A percentile compares a stretch with the other conserved stretches of the same genome.
phyloP scores from a whole-genome alignment of 2,113 vertebrate genomes.

The Apistogramma diplotaenia region DNA sequence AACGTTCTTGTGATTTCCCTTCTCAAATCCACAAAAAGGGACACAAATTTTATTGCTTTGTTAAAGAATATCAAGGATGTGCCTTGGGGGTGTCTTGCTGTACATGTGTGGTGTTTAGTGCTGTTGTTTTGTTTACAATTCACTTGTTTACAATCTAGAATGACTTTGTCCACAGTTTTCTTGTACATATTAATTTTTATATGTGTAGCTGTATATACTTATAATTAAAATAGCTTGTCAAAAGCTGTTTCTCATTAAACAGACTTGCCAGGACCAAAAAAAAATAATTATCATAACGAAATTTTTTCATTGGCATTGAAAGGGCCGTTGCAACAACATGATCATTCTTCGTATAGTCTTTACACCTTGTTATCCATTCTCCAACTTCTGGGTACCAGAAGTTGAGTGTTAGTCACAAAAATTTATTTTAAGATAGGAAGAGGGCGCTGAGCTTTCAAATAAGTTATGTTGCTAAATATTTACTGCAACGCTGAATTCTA shows the following conservation, averaged over 20 bases:
- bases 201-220: slow-evolving; percentile 72
- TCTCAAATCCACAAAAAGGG: slow-evolving; percentile 31
- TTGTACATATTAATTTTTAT: slow-evolving; percentile 70
- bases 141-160: slow-evolving; percentile 70
- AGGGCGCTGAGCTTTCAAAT: neutral
- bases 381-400: neutral
- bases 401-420: neutral
- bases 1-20: slow-evolving; percentile 15
- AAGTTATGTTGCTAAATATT: neutral
- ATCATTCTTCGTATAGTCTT: neutral
- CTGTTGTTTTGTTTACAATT: slow-evolving; percentile 71
- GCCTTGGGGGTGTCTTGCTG: slow-evolving; percentile 69
- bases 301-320: slow-evolving; percentile 20
- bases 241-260: slow-evolving; percentile 2
- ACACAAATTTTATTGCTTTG: slow-evolving; percentile 50
- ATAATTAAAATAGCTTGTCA: slow-evolving; percentile 67
- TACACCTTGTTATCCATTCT: neutral
- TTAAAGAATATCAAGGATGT: slow-evolving; percentile 67
- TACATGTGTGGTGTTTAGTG: slow-evolving; percentile 59
- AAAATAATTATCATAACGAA: neutral
- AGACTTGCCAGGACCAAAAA: neutral
- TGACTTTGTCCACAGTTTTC: slow-evolving; percentile 55
- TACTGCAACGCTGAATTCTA: neutral
- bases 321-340: neutral
- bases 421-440: neutral